Percentiles rank a stretch among this genome's conserved stretches.
phyloP scores from a whole-genome alignment of 2,797 vertebrate genomes.

The Australoheros facetus region DNA sequence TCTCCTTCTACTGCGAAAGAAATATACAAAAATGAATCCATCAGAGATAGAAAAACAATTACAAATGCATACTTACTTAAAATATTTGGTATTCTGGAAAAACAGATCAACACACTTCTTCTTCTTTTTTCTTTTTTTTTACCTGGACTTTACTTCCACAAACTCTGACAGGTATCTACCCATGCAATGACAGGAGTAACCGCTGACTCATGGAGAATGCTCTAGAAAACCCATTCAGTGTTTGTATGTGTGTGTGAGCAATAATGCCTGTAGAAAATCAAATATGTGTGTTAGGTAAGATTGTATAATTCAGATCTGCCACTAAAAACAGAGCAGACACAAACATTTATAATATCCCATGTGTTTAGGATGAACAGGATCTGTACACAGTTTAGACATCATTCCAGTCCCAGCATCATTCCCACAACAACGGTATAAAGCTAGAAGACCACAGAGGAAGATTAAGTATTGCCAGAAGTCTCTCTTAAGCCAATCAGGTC shows the following conservation, averaged over 20 bases:
- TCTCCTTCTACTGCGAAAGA: not conserved
- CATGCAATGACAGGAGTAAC: slow-evolving; percentile 23
- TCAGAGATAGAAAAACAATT: not conserved
- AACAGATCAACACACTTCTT: not conserved
- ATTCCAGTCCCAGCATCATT: slow-evolving; percentile 45
- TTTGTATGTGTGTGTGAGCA: slow-evolving; percentile 48
- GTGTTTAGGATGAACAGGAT: slow-evolving; percentile 61
- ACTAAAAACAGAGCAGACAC: slow-evolving; percentile 67
- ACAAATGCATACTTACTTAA: not conserved
- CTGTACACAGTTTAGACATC: slow-evolving; percentile 69
- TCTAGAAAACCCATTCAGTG: slow-evolving; percentile 13
- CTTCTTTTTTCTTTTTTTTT: not conserved
- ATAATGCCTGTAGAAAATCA: slow-evolving; percentile 40
- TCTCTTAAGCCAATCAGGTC: slow-evolving; percentile 33
- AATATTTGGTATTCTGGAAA: not conserved
- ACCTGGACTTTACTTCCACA: slow-evolving; percentile 43
- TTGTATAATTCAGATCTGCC: slow-evolving; percentile 60
- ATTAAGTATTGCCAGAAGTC: slow-evolving; percentile 46
- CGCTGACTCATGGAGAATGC: slow-evolving; percentile 35
- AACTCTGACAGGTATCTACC: slow-evolving; percentile 40
- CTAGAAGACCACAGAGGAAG: slow-evolving; percentile 55
- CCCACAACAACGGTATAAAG: slow-evolving; percentile 47
- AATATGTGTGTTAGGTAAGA: slow-evolving; percentile 37
- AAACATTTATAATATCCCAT: slow-evolving; percentile 73
- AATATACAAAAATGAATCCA: not conserved